phyloP scores from a whole-genome alignment of 2,888 invertebrate genomes.

The Allacma fusca region DNA sequence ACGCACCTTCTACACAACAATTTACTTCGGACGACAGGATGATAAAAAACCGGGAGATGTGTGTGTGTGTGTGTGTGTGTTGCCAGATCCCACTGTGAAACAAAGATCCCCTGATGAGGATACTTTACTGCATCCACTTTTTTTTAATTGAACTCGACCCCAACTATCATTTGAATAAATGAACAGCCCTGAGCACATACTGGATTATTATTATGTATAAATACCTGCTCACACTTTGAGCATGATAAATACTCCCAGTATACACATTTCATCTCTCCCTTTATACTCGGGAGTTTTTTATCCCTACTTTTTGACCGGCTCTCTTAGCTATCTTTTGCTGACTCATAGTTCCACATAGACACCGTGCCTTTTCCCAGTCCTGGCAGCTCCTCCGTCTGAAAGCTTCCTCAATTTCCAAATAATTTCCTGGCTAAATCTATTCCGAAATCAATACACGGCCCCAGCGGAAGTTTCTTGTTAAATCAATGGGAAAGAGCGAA shows the following conservation, averaged over 20 bases:
- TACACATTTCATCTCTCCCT: not conserved
- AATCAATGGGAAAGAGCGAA: too few relatives aligned
- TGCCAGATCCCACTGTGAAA: conserved; percentile 56
- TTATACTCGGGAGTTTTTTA: not conserved
- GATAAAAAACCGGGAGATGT: conserved; percentile 40
- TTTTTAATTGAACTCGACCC: conserved; percentile 59
- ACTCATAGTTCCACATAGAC: not conserved
- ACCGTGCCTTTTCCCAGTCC: too few relatives aligned
- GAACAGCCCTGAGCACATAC: conserved; percentile 25
- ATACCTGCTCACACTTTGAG: conserved; percentile 38
- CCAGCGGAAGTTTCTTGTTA: not conserved
- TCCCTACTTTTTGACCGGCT: not conserved
- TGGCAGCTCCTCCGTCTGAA: not conserved
- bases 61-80: conserved; percentile 18
- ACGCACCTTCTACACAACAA: conserved; percentile 20
- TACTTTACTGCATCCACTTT: conserved; percentile 54
- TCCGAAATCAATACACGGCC: not conserved
- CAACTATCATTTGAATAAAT: conserved; percentile 52
- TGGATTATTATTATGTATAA: conserved; percentile 1
- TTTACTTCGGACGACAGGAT: conserved; percentile 18
- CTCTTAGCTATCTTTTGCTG: not conserved
- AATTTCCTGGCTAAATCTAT: not conserved
- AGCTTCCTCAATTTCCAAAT: not conserved
- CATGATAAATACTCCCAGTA: conserved; percentile 20
- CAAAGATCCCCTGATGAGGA: conserved; percentile 59